A percentile compares a stretch with the other conserved stretches of the same genome.
Evolutionary conservation across 1,140 invertebrate species (phyloP).

Genomic region (Venustaconcha ellipsiformis): DNA sequence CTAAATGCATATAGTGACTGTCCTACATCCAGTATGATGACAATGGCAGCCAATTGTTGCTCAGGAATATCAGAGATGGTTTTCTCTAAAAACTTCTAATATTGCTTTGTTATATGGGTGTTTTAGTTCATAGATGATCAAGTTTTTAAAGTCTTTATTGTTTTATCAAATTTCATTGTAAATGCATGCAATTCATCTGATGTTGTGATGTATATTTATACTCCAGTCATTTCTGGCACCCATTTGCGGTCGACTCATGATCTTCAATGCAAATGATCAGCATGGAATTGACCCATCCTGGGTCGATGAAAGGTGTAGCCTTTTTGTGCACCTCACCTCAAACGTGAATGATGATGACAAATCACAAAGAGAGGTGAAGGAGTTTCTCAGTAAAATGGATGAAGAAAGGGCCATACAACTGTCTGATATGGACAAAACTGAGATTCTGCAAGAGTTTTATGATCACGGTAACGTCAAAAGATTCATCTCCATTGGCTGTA

Average conservation of each 20-base stretch:
- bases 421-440: constrained; percentile 8
- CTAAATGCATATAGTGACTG: too few species aligned
- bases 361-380: constrained; percentile 2
- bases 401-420: not conserved
- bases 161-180: too few species aligned
- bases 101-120: too few species aligned
- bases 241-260: constrained; percentile 74
- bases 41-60: too few species aligned
- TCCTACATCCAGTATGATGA: too few species aligned
- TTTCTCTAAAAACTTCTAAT: too few species aligned
- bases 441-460: constrained; percentile 17
- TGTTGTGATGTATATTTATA: too few species aligned
- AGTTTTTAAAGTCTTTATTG: too few species aligned
- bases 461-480: constrained; percentile 13
- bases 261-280: constrained; percentile 72
- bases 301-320: constrained; percentile 72
- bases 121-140: too few species aligned
- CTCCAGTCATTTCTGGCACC: constrained; percentile 32
- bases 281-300: constrained; percentile 74
- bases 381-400: constrained; percentile 4
- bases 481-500: too few species aligned
- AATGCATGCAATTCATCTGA: too few species aligned
- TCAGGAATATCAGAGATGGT: too few species aligned
- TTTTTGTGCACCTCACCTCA: constrained; percentile 55
- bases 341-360: not conserved